Percentiles rank a stretch among this genome's conserved stretches.
Conservation (phyloP, 2,888 invertebrate genomes). For the Xanthia icteritia region DNA sequence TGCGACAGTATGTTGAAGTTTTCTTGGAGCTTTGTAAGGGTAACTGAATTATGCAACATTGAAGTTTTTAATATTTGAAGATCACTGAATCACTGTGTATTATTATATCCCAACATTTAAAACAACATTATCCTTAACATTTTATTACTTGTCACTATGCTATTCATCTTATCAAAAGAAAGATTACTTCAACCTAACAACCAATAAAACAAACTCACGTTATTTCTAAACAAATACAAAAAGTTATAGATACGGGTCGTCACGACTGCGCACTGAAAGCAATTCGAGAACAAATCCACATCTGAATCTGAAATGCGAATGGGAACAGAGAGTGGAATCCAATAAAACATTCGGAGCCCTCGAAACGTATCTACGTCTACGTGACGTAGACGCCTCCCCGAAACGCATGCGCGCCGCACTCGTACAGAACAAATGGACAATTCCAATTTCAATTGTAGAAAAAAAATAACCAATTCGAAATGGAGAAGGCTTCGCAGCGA, state of each 20-base stretch:
- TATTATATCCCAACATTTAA: not conserved
- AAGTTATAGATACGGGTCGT: slow-evolving; percentile 39
- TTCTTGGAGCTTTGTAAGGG: not conserved
- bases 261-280: slow-evolving; percentile 84
- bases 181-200: not conserved
- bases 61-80: not conserved
- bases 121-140: not conserved
- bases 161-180: not conserved
- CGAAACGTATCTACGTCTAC: slow-evolving; percentile 88
- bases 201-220: slow-evolving; percentile 17
- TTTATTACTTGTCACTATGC: not conserved
- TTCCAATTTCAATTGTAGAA: slow-evolving; percentile 90
- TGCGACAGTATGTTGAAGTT: not conserved
- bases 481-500: slow-evolving; percentile 89
- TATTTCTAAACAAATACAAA: slow-evolving; percentile 36
- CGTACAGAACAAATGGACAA: slow-evolving; percentile 87
- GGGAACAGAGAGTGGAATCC: slow-evolving; percentile 86
- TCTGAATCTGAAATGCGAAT: slow-evolving; percentile 87
- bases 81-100: not conserved
- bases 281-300: slow-evolving; percentile 83
- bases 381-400: slow-evolving; percentile 86
- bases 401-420: slow-evolving; percentile 85
- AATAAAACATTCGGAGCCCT: slow-evolving; percentile 88
- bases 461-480: slow-evolving; percentile 90
- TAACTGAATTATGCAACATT: not conserved